A percentile compares a stretch with the other conserved stretches of the same genome.
Conservation (phyloP, 2,797 vertebrate genomes). For the Oreortyx pictus region DNA sequence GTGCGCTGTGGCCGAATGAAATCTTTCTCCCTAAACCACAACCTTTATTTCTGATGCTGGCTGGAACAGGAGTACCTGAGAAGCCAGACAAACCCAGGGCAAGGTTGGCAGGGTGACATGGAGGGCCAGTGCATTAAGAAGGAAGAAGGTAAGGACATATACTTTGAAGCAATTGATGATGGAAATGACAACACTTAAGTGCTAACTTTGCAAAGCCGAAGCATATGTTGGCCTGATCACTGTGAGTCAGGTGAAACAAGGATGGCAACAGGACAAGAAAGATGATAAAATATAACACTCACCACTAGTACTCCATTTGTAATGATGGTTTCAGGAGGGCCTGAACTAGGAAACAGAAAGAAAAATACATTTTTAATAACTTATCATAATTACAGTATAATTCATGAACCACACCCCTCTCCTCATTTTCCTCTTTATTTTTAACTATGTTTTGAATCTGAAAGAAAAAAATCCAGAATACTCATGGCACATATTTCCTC, state of each 20-base stretch:
- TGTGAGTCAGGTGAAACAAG: constrained; percentile 3
- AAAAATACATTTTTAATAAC: constrained; percentile 53
- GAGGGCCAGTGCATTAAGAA: background rate
- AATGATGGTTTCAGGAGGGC: constrained; percentile 75
- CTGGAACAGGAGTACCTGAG: background rate
- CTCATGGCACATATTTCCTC: background rate
- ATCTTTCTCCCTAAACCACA: background rate
- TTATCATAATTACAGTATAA: constrained; percentile 1
- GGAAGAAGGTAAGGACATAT: background rate
- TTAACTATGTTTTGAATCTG: background rate
- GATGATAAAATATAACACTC: constrained; percentile 58
- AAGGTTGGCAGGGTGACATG: background rate
- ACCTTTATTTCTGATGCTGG: background rate
- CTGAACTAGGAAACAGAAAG: constrained; percentile 78
- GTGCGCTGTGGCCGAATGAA: background rate
- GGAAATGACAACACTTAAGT: background rate
- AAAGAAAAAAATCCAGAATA: constrained; percentile 2
- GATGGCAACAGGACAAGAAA: constrained; percentile 12
- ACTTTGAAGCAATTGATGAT: background rate
- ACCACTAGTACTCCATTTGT: constrained; percentile 90
- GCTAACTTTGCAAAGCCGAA: background rate
- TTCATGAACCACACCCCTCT: background rate
- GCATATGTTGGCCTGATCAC: background rate
- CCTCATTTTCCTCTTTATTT: constrained; percentile 14
- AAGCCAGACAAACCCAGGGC: background rate